Conservation (phyloP, 2,888 invertebrate species). For the Eupelmus urozonus region DNA sequence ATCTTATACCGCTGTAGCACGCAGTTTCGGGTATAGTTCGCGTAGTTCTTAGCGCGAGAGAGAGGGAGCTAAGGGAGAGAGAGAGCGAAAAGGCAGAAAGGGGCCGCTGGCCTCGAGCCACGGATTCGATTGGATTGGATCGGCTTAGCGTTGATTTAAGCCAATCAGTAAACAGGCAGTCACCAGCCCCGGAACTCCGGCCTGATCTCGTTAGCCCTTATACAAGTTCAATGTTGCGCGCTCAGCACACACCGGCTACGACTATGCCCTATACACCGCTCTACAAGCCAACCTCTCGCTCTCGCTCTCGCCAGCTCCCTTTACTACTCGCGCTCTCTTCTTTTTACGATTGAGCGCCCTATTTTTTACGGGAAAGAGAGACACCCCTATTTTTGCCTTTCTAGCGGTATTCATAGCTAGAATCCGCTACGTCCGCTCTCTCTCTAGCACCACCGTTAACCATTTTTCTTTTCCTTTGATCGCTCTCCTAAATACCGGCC, state of each 20-base stretch:
- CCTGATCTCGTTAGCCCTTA: slow-evolving; percentile 76
- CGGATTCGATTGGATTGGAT: slow-evolving; percentile 73
- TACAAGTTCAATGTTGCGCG: slow-evolving; percentile 75
- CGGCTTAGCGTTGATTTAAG: slow-evolving; percentile 77
- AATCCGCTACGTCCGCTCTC: not conserved
- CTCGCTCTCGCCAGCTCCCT: no score
- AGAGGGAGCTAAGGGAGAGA: not conserved
- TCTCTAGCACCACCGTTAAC: not conserved
- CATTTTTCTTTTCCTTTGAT: slow-evolving; percentile 25
- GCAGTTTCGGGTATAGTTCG: not conserved
- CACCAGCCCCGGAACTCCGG: slow-evolving; percentile 71
- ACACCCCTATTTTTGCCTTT: not conserved
- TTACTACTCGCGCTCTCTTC: no score
- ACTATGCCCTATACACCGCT: not conserved
- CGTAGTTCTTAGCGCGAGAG: not conserved
- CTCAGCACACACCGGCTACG: slow-evolving; percentile 52
- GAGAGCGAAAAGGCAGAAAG: slow-evolving; percentile 61
- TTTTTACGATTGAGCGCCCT: not conserved
- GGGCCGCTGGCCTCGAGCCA: slow-evolving; percentile 70
- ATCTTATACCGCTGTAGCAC: not conserved
- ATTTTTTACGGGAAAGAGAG: slow-evolving; percentile 18
- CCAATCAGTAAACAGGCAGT: slow-evolving; percentile 76
- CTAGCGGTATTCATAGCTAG: not conserved
- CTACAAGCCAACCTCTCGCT: not conserved
- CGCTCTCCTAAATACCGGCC: slow-evolving; percentile 4